Conservation (phyloP, 37 sponge, comb jelly and placozoan species). For the Ephydatia muelleri region DNA sequence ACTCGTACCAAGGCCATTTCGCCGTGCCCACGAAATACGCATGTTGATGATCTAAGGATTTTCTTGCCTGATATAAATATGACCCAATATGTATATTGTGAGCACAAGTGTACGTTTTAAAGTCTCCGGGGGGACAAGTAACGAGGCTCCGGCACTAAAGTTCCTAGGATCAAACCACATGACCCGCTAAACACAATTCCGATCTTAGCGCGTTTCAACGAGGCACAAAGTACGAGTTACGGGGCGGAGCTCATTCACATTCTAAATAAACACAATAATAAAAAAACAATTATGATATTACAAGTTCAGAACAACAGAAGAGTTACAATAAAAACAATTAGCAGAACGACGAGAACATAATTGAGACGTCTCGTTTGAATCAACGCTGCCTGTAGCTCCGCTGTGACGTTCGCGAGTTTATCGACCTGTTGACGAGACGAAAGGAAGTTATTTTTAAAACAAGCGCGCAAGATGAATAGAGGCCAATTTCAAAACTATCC, state of each 20-base stretch:
- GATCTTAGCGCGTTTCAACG: too few species aligned
- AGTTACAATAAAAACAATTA: neutral
- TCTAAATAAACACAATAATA: neutral
- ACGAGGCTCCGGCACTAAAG: too few species aligned
- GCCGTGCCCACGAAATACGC: constrained; percentile 50
- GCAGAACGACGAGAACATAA: neutral
- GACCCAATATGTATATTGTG: neutral
- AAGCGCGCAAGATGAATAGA: neutral
- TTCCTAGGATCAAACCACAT: too few species aligned
- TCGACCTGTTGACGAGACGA: neutral
- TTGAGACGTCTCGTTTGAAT: neutral
- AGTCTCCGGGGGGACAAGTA: too few species aligned
- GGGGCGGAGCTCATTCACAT: neutral
- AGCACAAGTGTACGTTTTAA: neutral
- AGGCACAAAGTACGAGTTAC: too few species aligned
- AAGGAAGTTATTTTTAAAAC: neutral
- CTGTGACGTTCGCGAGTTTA: neutral
- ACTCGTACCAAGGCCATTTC: constrained; percentile 47
- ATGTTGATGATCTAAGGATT: neutral
- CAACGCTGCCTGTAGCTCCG: constrained; percentile 4
- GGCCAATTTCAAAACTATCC: too few species aligned
- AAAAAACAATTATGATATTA: neutral
- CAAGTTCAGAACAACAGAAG: neutral
- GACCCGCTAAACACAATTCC: too few species aligned
- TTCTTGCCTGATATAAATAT: neutral